Evolutionary conservation across 2,888 invertebrate genomes (phyloP).

Genomic region (Cantharis rufa): DNA sequence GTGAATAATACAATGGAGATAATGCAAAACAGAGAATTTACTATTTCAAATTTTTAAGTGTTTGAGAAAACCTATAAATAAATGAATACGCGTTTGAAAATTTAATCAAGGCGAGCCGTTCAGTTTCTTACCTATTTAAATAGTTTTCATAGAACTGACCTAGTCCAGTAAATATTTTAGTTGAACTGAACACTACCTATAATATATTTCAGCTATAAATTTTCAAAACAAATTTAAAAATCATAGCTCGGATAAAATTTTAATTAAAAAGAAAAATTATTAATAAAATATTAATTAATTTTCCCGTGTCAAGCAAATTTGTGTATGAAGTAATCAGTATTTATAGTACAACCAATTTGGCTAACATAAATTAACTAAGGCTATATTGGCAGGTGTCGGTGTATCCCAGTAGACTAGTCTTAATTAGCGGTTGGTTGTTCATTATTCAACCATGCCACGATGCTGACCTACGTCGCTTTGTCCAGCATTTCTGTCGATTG

Average conservation of each 20-base stretch:
- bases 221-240: too few relatives aligned
- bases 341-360: conserved; percentile 40
- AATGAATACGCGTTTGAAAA: neutral
- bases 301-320: conserved; percentile 18
- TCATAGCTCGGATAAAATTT: neutral
- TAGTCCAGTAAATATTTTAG: neutral
- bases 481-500: conserved; percentile 51
- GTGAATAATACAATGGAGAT: conserved; percentile 37
- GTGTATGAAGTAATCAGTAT: conserved; percentile 41
- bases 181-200: neutral
- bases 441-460: conserved; percentile 52
- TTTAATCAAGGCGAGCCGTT: neutral
- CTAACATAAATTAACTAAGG: conserved; percentile 48
- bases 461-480: conserved; percentile 50
- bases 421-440: conserved; percentile 56
- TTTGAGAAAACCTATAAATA: neutral
- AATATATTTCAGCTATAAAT: too few relatives aligned
- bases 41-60: neutral
- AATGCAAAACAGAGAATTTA: conserved; percentile 31
- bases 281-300: neutral
- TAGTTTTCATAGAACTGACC: neutral
- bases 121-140: neutral
- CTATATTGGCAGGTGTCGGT: conserved; percentile 54
- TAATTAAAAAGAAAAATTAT: neutral
- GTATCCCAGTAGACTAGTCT: conserved; percentile 52